These are phyloP conservation scores for Ceryle rudis DNA, from an alignment of 2,797 vertebrate genomes.

Conservation along the genomic window DNA sequence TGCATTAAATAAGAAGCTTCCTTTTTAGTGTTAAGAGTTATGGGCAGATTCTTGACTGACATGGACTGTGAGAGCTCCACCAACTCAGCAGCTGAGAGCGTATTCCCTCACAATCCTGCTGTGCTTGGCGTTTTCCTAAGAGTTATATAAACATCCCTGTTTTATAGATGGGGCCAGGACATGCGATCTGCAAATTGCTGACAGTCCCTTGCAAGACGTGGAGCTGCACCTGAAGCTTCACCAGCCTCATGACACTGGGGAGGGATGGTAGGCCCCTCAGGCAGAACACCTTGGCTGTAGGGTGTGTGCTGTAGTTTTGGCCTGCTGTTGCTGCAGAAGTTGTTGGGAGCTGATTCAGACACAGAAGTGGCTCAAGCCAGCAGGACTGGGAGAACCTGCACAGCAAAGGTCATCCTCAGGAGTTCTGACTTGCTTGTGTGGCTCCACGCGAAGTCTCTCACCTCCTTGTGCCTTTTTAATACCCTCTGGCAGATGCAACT, in stretches of 20 bases:
- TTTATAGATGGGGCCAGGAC: not conserved
- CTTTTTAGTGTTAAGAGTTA: not conserved
- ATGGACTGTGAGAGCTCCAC: not conserved
- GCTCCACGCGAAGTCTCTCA: not conserved
- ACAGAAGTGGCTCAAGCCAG: not conserved
- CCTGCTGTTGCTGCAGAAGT: not conserved
- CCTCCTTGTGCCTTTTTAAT: not conserved
- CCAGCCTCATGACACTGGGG: accelerated
- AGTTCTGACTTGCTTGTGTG: not conserved
- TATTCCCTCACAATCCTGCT: not conserved
- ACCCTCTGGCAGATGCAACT: not conserved
- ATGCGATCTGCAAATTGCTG: not conserved
- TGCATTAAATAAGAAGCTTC: not conserved
- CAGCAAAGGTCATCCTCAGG: not conserved
- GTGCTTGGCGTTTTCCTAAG: not conserved
- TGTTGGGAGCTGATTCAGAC: not conserved
- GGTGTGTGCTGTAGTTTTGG: not conserved
- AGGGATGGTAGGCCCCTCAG: not conserved
- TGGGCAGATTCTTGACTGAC: not conserved
- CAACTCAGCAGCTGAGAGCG: not conserved
- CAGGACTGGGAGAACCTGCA: not conserved
- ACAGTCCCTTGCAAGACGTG: not conserved
- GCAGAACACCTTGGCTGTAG: accelerated
- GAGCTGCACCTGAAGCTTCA: not conserved
- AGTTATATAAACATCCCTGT: slow-evolving; percentile 34